These are phyloP conservation scores for Zonitis immaculata DNA, from an alignment of 2,888 invertebrate species.

Conservation along the genomic window DNA sequence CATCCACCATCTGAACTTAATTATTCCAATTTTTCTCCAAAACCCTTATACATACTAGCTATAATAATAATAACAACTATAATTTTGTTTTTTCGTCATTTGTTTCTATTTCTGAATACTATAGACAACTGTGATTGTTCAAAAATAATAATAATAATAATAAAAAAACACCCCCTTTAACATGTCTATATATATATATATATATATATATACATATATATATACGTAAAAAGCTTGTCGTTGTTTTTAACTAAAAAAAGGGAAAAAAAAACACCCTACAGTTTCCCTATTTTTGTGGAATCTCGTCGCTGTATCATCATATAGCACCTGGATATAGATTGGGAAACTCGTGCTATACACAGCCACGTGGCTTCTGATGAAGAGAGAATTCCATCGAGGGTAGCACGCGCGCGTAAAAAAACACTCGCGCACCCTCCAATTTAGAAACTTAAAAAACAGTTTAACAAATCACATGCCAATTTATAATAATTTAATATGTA, in stretches of 20 bases:
- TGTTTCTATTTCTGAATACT: conserved; percentile 15
- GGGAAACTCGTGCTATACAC: conserved; percentile 25
- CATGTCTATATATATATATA: too few relatives aligned
- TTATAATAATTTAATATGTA: too few relatives aligned
- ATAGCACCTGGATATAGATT: conserved; percentile 32
- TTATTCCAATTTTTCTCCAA: not conserved
- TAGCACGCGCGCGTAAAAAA: conserved; percentile 21
- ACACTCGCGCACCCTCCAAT: not conserved
- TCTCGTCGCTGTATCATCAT: conserved; percentile 16
- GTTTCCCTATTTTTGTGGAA: conserved; percentile 32
- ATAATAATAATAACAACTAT: not conserved
- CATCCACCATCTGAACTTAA: not conserved
- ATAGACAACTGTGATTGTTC: too few relatives aligned
- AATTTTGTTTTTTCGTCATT: not conserved
- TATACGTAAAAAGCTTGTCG: too few relatives aligned
- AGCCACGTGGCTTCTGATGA: conserved; percentile 21
- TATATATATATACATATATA: too few relatives aligned
- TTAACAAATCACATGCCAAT: too few relatives aligned
- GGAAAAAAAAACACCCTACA: too few relatives aligned
- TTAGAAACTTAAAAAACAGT: too few relatives aligned
- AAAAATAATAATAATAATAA: too few relatives aligned
- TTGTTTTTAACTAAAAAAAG: conserved; percentile 33
- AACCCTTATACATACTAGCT: too few relatives aligned
- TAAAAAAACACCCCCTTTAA: conserved; percentile 36
- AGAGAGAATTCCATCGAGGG: conserved; percentile 9